phyloP scores from a whole-genome alignment of 2,113 vertebrate species.

The Ivindomyrus marchei region DNA sequence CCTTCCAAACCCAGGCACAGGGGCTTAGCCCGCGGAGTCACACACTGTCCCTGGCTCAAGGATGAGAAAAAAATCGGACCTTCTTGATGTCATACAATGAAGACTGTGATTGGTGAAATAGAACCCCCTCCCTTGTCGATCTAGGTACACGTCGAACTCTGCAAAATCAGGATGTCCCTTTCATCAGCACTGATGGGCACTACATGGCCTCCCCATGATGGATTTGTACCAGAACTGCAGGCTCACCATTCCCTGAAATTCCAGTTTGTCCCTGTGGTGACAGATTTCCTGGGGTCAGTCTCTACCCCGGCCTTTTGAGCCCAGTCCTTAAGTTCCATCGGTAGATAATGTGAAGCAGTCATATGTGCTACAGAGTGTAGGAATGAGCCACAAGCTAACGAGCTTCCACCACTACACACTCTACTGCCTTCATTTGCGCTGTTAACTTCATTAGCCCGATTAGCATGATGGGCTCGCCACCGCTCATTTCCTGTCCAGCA shows the following conservation, averaged over 20 bases:
- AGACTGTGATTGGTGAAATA: not conserved
- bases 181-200: not conserved
- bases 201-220: not conserved
- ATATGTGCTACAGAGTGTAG: not conserved
- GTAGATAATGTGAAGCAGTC: not conserved
- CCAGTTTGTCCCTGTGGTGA: not conserved
- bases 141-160: not conserved
- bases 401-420: not conserved
- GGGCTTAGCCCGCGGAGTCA: not conserved
- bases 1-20: not conserved
- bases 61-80: not conserved
- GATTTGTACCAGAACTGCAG: not conserved
- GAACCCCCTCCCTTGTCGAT: not conserved
- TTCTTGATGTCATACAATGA: not conserved
- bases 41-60: not conserved
- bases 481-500: not conserved
- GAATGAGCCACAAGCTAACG: not conserved
- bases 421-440: not conserved
- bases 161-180: not conserved
- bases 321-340: not conserved
- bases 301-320: not conserved
- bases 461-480: not conserved
- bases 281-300: not conserved
- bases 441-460: not conserved
- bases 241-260: not conserved